Evolutionary conservation across 2,113 vertebrate genomes (phyloP), one percentile per base, ranked within the genome.

Genomic region (Pachyramphus minor): DNA sequence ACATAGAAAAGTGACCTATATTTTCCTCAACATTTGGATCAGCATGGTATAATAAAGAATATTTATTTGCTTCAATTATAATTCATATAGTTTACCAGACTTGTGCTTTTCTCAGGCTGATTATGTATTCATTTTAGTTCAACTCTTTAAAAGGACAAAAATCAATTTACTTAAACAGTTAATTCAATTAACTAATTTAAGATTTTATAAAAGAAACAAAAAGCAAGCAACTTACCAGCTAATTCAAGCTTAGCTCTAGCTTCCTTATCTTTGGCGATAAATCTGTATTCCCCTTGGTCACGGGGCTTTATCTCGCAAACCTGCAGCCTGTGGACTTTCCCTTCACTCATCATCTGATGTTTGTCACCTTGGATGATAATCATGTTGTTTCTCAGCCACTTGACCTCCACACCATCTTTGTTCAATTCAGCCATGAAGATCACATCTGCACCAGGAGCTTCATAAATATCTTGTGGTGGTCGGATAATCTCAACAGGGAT

Each of bases 351-450:
- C 99, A 99, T 99, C 97, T 99, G 99, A 96, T 99, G 99, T 93
- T 99, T 99, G 97, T 99, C 99, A 96, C 99, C 99, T 91, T 99
- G 99, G 91, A 99, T 97, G 4, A 99, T 98, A 89, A 99, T 98
- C 99, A 99, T 99, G 92, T 99, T 99, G 97, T 99, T 99, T 96
- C 99, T 99, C 95, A 99, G 96, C 99, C 99, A 99, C 82, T 99
- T 99, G 59, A 99, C 99, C 68, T 99, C 99, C 91, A 99, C 99
- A 55, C 98, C 98, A 93, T 99, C 99, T 97, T 99, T 99, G 97
- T 99, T 99, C 72, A 99, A 97, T 91, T 99, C 99, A 39, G 98
- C 99, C 81, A 98, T 98, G 82, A 99, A 99, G 89, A 99, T 98
- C 8, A 99, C 97, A 93, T 99, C 99, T 39, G 98, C 96, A 79